A percentile compares a stretch with the other conserved stretches of the same genome.
Conservation (phyloP, 2,888 invertebrate genomes). For the Chydorus sphaericus region DNA sequence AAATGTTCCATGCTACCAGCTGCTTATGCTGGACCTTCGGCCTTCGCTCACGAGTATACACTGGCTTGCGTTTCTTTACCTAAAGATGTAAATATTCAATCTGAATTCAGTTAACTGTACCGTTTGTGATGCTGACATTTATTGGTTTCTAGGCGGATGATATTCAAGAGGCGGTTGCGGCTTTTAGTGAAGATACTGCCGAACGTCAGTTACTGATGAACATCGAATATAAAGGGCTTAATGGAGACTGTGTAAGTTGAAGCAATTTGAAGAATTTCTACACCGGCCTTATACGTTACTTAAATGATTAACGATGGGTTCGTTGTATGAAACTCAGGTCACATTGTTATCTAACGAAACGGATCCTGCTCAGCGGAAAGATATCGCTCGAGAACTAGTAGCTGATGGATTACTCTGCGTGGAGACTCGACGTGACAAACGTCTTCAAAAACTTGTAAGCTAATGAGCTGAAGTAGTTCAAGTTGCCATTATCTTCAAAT, state of each 20-base stretch:
- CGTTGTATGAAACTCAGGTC: conserved; percentile 18
- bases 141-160: conserved; percentile 47
- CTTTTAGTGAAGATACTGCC: conserved; percentile 45
- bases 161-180: conserved; percentile 52
- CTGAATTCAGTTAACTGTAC: neutral
- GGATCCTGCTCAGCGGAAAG: conserved; percentile 25
- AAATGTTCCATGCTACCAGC: conserved; percentile 71
- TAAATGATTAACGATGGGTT: conserved; percentile 19
- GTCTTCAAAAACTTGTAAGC: conserved; percentile 57
- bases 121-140: conserved; percentile 1
- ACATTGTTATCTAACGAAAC: conserved; percentile 19
- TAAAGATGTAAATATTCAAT: conserved; percentile 47
- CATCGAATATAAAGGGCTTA: conserved; percentile 53
- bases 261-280: neutral
- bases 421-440: conserved; percentile 63
- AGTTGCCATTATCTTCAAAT: too few species aligned
- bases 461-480: neutral
- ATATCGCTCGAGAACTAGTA: conserved; percentile 62
- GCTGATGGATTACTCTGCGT: conserved; percentile 71
- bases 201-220: conserved; percentile 68
- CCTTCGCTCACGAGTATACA: conserved; percentile 72
- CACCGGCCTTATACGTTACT: too few species aligned
- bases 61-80: conserved; percentile 75
- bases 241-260: conserved; percentile 19
- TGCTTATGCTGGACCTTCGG: conserved; percentile 49